Base-by-base conservation (phyloP, 64 coral and sea anemone species). In the Dendronephthya gigantea region DNA sequence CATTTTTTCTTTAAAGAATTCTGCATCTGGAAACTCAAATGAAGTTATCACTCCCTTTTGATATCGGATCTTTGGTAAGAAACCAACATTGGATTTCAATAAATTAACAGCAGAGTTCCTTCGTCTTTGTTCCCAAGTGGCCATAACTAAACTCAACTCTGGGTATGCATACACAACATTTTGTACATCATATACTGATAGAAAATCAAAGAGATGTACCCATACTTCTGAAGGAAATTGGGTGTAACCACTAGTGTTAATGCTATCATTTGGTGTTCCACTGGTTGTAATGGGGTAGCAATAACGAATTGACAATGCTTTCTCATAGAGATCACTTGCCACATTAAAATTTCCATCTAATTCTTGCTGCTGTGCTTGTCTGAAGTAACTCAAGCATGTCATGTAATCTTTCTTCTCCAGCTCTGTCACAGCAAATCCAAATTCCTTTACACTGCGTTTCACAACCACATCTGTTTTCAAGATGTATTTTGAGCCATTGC, bases 381-480 rank as follows among this genome's bases (percentile, higher is more conserved):
- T 34, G 36, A 79, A 79, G 30, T 33, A 39, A 36, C 17, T 19
- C 72, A 79, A 79, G 28, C 72, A 79, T 79, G 72, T 79, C 72
- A 34, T 13, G 32, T 37, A 79, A 35, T 79, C 72, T 1, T 39
- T 36, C 36, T 35, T 79, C 0, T 79, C 72, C 72, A 11, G 16
- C 6, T 79, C 72, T 33, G 34, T 19, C 25, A 79, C 15, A 1
- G 31, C 36, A 36, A 79, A 79, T 5, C 72, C 72, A 79, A 79
- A 39, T 22, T 19, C 25, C 72, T 79, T 34, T 10, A 33, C 11
- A 9, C 30, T 9, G 7, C 72, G 72, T 79, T 79, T 79, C 16
- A 79, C 72, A 11, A 79, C 36, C 34, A 79, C 72, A 79, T 79
- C 72, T 12, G 72, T 79, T 79, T 79, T 79, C n/a, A 79, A 33